phyloP scores from a whole-genome alignment of 1,140 invertebrate genomes.

The Sipha flava region DNA sequence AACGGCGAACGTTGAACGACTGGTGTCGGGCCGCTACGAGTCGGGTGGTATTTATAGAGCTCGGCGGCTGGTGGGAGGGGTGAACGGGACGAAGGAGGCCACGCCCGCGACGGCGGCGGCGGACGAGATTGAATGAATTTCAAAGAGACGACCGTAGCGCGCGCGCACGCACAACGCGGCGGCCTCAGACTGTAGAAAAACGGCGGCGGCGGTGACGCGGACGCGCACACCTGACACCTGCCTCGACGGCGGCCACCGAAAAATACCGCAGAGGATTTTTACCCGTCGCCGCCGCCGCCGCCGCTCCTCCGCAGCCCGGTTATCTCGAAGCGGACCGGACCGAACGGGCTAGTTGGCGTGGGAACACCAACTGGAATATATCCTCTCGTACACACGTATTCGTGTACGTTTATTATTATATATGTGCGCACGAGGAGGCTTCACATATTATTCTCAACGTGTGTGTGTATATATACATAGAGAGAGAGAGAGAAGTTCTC shows the following conservation, averaged over 20 bases:
- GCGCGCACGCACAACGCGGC: background rate
- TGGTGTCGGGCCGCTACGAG: background rate
- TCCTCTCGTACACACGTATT: background rate
- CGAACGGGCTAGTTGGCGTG: conserved; percentile 24
- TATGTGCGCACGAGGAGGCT: too few relatives aligned
- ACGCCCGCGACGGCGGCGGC: conserved; percentile 13
- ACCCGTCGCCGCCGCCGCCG: background rate
- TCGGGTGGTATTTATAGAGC: conserved; percentile 29
- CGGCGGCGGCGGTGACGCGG: background rate
- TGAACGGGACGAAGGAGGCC: background rate
- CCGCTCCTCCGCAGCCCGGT: background rate
- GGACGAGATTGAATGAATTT: conserved; percentile 15
- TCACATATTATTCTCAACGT: too few relatives aligned
- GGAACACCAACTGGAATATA: conserved; percentile 17
- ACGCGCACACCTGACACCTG: conserved; percentile 31
- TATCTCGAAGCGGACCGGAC: background rate
- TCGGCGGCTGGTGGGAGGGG: background rate
- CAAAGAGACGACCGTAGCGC: conserved; percentile 1
- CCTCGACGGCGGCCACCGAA: conserved; percentile 28
- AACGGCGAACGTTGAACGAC: background rate
- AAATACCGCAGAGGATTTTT: conserved; percentile 30
- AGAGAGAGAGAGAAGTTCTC: too few relatives aligned
- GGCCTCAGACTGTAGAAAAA: background rate
- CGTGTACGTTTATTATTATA: too few relatives aligned
- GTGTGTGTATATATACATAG: too few relatives aligned